Percentiles rank a stretch among this genome's conserved stretches.
Evolutionary conservation across 2,113 vertebrate genomes (phyloP).

Genomic region (Phasianus colchicus): DNA sequence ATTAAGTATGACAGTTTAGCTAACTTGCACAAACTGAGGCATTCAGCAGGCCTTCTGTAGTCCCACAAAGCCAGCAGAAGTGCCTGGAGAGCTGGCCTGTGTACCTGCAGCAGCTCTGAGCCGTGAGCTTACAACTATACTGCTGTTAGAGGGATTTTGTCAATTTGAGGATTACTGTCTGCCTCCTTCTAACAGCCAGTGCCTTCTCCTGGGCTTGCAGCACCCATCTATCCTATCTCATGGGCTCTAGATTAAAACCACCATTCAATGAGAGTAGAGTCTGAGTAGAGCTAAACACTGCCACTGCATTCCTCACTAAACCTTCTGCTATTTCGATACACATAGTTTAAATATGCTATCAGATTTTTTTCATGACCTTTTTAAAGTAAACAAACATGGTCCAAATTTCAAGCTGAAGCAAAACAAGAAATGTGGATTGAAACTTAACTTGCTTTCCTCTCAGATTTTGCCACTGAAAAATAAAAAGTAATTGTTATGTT

Average conservation of each 20-base stretch:
- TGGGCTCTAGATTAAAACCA: not conserved
- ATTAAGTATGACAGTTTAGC: not conserved
- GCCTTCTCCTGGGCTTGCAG: not conserved
- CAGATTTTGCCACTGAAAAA: not conserved
- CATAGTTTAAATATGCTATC: not conserved
- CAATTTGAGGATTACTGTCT: not conserved
- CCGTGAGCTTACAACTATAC: not conserved
- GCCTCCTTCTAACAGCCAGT: not conserved
- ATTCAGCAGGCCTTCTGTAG: not conserved
- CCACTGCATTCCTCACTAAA: not conserved
- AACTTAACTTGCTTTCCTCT: not conserved
- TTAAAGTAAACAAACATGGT: not conserved
- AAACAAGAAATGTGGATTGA: not conserved
- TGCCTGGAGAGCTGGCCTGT: accelerated
- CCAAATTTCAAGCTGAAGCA: not conserved
- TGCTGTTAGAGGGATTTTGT: not conserved
- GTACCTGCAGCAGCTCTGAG: not conserved
- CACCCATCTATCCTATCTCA: not conserved
- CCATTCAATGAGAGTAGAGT: not conserved
- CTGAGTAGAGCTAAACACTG: not conserved
- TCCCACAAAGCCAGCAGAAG: accelerated
- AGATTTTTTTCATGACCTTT: not conserved
- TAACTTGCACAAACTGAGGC: not conserved
- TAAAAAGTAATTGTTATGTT: not conserved
- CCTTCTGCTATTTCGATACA: not conserved